Percentiles rank a stretch among this genome's conserved stretches.
Conservation (phyloP, 2,888 invertebrate genomes). For the Pseudococcus viburni region DNA sequence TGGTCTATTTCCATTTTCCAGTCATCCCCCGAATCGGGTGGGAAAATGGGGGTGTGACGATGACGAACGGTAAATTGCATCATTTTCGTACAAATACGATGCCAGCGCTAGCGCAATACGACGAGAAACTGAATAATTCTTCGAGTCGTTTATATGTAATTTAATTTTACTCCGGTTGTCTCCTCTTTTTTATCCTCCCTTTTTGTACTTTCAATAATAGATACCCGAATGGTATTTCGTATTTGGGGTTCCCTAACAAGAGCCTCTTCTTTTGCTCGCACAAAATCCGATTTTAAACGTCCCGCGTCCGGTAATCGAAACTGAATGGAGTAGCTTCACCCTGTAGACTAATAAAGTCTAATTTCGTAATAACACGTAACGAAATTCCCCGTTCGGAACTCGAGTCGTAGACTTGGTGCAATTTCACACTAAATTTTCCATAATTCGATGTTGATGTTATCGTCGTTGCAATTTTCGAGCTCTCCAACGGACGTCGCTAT, state of each 20-base stretch:
- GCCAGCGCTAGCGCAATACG: not conserved
- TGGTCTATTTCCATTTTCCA: not conserved
- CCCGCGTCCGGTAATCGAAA: conserved; percentile 11
- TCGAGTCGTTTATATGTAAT: not conserved
- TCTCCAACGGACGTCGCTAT: not conserved
- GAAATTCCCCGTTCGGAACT: not conserved
- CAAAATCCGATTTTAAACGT: conserved; percentile 18
- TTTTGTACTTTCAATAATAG: not conserved
- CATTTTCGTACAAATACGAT: not conserved
- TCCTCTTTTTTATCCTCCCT: not conserved
- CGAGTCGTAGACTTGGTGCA: not conserved
- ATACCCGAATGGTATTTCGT: not conserved
- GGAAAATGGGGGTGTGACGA: not conserved
- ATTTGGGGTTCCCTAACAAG: not conserved
- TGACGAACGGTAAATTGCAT: conserved; percentile 35
- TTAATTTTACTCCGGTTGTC: conserved; percentile 21
- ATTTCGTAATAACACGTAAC: conserved; percentile 16
- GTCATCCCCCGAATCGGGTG: not conserved
- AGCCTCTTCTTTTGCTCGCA: not conserved
- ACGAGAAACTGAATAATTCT: not conserved
- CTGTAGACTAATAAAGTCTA: conserved; percentile 16
- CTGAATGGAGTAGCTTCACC: conserved; percentile 2
- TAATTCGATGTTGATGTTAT: not conserved
- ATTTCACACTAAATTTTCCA: conserved; percentile 19
- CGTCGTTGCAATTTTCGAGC: not conserved